phyloP scores from a whole-genome alignment of 2,797 vertebrate genomes.

The Apodemus agrarius region DNA sequence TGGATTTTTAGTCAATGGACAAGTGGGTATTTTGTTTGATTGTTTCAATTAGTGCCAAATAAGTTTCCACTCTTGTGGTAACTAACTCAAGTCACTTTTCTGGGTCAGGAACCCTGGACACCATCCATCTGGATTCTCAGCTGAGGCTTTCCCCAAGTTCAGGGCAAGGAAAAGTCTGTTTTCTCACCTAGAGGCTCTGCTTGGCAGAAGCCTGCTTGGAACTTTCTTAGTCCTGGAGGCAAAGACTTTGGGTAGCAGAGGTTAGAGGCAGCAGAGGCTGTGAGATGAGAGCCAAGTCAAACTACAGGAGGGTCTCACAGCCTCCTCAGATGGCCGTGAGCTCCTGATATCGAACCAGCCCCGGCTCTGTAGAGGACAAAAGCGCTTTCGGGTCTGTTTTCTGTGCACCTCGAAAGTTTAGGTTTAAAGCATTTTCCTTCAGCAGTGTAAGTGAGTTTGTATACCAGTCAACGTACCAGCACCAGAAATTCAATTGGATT shows the following conservation, averaged over 20 bases:
- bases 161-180: not conserved
- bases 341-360: not conserved
- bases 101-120: not conserved
- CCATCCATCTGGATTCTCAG: not conserved
- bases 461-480: not conserved
- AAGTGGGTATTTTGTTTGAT: not conserved
- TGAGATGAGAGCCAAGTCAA: not conserved
- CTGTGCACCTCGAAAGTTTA: not conserved
- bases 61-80: not conserved
- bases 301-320: not conserved
- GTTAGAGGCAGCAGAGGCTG: not conserved
- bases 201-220: not conserved
- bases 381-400: not conserved
- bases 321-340: not conserved
- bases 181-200: not conserved
- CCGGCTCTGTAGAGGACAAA: not conserved
- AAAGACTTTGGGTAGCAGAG: not conserved
- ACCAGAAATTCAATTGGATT: not conserved
- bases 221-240: not conserved
- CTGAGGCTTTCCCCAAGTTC: not conserved
- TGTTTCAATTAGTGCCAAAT: not conserved
- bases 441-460: not conserved
- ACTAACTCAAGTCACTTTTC: not conserved
- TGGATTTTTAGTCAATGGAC: conserved; percentile 42
- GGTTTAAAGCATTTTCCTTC: not conserved